These are phyloP conservation scores for Ellobius talpinus DNA, from an alignment of 2,113 vertebrate genomes.

Conservation along the genomic window DNA sequence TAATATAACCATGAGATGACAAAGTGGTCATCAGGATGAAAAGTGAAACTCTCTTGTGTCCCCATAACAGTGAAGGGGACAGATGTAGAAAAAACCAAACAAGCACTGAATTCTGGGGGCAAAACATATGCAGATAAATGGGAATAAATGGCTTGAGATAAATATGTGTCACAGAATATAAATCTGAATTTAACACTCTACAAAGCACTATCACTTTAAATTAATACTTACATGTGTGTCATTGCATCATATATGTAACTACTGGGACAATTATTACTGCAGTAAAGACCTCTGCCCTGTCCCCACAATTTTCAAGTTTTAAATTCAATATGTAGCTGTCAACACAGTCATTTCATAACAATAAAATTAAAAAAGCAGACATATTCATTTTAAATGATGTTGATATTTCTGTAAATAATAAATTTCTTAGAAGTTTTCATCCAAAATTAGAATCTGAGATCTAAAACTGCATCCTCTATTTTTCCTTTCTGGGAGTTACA, in stretches of 20 bases:
- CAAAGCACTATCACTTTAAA: neutral
- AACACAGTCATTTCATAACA: neutral
- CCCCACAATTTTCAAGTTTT: neutral
- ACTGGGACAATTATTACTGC: neutral
- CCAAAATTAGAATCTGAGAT: neutral
- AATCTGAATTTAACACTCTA: slow-evolving; percentile 16
- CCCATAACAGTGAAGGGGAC: neutral
- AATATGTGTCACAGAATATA: neutral
- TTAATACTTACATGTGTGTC: neutral
- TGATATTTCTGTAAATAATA: neutral
- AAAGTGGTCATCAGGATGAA: slow-evolving; percentile 10
- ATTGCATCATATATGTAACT: neutral
- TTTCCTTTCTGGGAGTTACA: neutral
- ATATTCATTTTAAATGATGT: neutral
- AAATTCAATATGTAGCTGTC: neutral
- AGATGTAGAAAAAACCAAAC: neutral
- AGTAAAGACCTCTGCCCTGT: neutral
- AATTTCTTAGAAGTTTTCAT: neutral
- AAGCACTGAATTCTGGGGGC: neutral
- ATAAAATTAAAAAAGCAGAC: neutral
- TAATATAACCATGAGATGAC: slow-evolving; percentile 15
- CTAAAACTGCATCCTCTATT: neutral
- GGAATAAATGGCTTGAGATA: neutral
- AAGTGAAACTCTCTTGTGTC: neutral
- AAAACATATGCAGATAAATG: neutral